Evolutionary conservation across 2,797 vertebrate genomes (phyloP).

Genomic region (Chrysocyon brachyurus): DNA sequence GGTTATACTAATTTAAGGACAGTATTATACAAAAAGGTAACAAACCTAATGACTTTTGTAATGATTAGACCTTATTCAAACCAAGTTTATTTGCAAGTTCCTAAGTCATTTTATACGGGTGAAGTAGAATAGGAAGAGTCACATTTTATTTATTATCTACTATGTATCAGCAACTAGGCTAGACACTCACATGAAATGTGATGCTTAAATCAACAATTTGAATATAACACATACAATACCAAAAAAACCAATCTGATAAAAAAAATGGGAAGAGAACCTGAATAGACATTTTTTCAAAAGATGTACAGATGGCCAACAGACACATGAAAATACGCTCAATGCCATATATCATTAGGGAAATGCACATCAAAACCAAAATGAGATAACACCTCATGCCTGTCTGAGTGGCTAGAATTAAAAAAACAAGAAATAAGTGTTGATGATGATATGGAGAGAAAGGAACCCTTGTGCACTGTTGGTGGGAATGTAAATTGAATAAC

Average conservation of each 20-base stretch:
- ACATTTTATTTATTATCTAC: not conserved
- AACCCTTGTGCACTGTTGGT: not conserved
- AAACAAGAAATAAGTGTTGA: not conserved
- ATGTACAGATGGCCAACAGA: not conserved
- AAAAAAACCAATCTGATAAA: not conserved
- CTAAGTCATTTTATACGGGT: not conserved
- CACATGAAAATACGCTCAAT: not conserved
- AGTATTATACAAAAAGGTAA: not conserved
- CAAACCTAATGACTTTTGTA: not conserved
- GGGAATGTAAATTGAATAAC: not conserved
- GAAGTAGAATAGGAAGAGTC: not conserved
- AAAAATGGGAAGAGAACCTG: not conserved
- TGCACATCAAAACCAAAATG: not conserved
- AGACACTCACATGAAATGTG: not conserved
- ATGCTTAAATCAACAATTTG: not conserved
- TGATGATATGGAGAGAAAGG: not conserved
- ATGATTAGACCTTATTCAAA: not conserved
- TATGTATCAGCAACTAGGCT: not conserved
- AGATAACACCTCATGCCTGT: not conserved
- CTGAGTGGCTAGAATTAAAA: not conserved
- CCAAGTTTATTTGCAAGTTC: not conserved
- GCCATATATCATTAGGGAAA: not conserved
- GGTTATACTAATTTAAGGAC: not conserved
- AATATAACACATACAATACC: not conserved
- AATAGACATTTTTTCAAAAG: not conserved